phyloP scores from a whole-genome alignment of 2,888 invertebrate genomes.

The Chymomyza fuscimana region DNA sequence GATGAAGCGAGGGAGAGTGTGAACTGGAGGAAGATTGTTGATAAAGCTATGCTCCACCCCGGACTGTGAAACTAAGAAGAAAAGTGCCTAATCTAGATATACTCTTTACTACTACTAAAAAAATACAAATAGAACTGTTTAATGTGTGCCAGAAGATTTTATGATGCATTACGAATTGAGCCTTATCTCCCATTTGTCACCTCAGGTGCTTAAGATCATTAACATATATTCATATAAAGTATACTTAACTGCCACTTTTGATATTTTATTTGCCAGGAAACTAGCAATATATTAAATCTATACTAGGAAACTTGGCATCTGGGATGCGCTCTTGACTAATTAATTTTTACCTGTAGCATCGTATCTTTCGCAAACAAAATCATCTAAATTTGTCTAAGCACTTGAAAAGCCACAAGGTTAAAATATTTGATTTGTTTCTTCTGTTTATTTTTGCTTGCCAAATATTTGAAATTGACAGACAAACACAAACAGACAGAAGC shows the following conservation, averaged over 20 bases:
- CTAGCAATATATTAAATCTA: not conserved
- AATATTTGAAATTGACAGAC: slow-evolving; percentile 53
- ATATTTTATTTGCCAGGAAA: not conserved
- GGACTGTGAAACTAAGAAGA: too few relatives aligned
- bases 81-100: too few relatives aligned
- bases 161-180: too few relatives aligned
- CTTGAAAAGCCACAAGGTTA: slow-evolving; percentile 11
- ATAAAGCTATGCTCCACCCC: too few relatives aligned
- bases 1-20: too few relatives aligned
- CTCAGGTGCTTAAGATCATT: not conserved
- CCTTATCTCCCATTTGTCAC: not conserved
- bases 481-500: slow-evolving; percentile 39
- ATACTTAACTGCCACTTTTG: not conserved
- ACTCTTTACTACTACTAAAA: too few relatives aligned
- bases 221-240: not conserved
- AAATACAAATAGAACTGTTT: too few relatives aligned
- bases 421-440: slow-evolving; percentile 13
- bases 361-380: not conserved
- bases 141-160: too few relatives aligned
- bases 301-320: not conserved
- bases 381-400: slow-evolving; percentile 6
- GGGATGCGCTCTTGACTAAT: not conserved
- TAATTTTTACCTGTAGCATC: not conserved
- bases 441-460: slow-evolving; percentile 40
- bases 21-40: too few relatives aligned